phyloP scores from a whole-genome alignment of 2,113 vertebrate genomes.

The Esox niger region DNA sequence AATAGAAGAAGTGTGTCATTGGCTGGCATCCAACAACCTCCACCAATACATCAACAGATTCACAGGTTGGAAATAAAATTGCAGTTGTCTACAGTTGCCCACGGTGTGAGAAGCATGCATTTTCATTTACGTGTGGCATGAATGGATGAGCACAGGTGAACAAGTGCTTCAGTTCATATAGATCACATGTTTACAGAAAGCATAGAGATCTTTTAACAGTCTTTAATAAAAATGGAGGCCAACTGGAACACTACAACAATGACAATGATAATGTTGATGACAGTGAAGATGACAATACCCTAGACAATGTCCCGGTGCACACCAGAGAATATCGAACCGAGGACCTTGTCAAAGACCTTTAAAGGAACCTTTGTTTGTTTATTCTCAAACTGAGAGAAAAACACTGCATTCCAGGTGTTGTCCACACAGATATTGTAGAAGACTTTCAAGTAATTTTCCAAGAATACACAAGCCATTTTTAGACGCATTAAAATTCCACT shows the following conservation, averaged over 20 bases:
- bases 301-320: neutral
- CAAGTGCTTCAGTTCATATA: conserved; percentile 2
- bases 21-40: neutral
- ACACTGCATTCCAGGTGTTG: conserved; percentile 1
- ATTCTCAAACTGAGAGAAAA: neutral
- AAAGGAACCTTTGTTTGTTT: neutral
- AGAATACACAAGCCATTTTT: neutral
- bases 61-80: neutral
- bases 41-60: neutral
- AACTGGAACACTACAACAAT: too few relatives aligned
- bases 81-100: neutral
- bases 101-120: neutral
- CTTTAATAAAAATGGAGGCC: neutral
- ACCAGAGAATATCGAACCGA: conserved; percentile 1
- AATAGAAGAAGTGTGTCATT: neutral
- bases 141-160: conserved; percentile 2
- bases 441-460: neutral
- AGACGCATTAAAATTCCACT: conserved; percentile 3
- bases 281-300: neutral
- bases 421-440: neutral
- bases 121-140: conserved; percentile 3
- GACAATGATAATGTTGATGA: neutral
- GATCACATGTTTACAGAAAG: conserved; percentile 1
- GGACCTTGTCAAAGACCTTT: neutral
- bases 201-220: neutral